Evolutionary conservation across 2,888 invertebrate genomes (phyloP), one percentile per base, ranked within the genome.

Genomic region (Drosophila maculinotata): DNA sequence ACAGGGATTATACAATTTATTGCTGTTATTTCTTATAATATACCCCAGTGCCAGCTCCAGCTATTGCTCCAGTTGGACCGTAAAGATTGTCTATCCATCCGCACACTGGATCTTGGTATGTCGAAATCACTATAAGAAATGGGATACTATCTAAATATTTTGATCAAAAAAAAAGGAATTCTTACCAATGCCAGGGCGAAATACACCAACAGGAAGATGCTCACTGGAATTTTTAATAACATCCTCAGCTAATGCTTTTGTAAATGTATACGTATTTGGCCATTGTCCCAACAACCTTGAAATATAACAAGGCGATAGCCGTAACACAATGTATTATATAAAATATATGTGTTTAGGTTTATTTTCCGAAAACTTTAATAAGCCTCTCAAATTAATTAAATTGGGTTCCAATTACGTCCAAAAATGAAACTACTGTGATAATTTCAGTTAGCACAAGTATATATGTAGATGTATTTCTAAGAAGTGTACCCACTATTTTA

Each of bases 61-160:
- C 93, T 71, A 94, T 94, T 35, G 93, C 93, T 0, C 94, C 97
- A 6, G 96, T 97, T 0, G 97, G 96, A 3, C 98, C 98, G 88
- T 98, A 98, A 79, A 96, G 93, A 87, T 97, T 98, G 92, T 97
- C 97, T 12, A 97, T 96, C 97, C 97, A 98, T 1, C 97, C 97
- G 69, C 94, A 92, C 0, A 95, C 91, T 0, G 96, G 96, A 89
- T 96, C 96, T 47, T 93, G 93, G 83, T 95, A 1, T 1, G 38
- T 57, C 0, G 56, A 57, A 12, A 57, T 57, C 1, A 57, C 56
- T 57, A 14, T 10, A 8, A 31, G 14, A 10, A 14, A 33, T 9
- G 1, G 1, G 14, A 10, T 33, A 7, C 1, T 45, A 23, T 3
- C 6, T n/a, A 6, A 17, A 9, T 6, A 20, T 7, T n/a, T 3